Base-by-base conservation (phyloP, 2,888 invertebrate genomes). In the Incurvaria masculella region DNA sequence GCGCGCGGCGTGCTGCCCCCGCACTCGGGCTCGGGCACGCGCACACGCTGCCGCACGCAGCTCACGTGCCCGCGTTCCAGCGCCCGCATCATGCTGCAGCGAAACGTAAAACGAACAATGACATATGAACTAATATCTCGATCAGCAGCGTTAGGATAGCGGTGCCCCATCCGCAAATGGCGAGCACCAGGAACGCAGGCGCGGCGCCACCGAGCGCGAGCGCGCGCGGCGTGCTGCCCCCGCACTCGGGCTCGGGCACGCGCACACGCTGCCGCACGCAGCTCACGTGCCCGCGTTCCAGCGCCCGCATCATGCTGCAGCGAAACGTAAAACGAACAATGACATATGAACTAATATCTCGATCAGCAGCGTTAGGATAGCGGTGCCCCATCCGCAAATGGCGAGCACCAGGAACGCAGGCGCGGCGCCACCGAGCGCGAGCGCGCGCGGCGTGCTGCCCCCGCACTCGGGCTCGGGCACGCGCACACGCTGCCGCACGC, bases 181-280 rank as follows among this genome's bases (percentile, higher is more conserved):
- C 62, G 0, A 76, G 58, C 8, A 74, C 52, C n/a, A 71, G 55
- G 52, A 76, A 75, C 0, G 69, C 74, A 0, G 75, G 76, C 0
- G 74, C 71, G 0, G 76, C 75, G 2, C 74, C 72, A 2, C 76
- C 75, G 11, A 75, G 53, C 0, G 72, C 66, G 19, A 75, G 56
- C 0, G 75, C 69, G 16, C 72, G 53, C 0, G 75, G 75, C 0
- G 67, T 66, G 42, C 68, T 69, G 0, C 71, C 72, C 14, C 61
- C 65, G 23, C 74, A 73, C 3, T 56, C 51, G 2, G 66, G 59
- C 2, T 61, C 54, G 0, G 53, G 54, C 0, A 61, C 53, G 2
- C 52, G 51, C 0, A 61, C 61, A 0, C 69, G 61, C 0, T 54
- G 57, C 42, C 65, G 67, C 2, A 69, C 56, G 43, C 67, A 62